These are phyloP conservation scores for Notolepis coatsorum DNA, from an alignment of 2,797 vertebrate species.

Conservation along the genomic window DNA sequence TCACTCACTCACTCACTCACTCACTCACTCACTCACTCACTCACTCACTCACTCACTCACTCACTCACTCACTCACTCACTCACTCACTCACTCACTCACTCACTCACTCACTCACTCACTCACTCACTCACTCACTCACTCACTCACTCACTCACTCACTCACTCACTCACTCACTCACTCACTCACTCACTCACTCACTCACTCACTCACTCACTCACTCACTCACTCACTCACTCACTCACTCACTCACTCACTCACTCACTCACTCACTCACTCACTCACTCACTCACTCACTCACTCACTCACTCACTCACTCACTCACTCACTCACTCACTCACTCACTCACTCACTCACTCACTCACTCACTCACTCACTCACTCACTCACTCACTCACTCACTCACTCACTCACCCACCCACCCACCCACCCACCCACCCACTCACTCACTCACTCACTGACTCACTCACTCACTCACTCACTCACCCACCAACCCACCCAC, in stretches of 20 bases:
- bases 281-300: constrained; percentile 23
- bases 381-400: constrained; percentile 26
- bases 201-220: constrained; percentile 26
- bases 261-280: not conserved
- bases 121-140: constrained; percentile 20
- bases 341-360: constrained; percentile 20
- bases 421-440: constrained; percentile 24
- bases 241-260: constrained; percentile 29
- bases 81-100: not conserved
- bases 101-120: not conserved
- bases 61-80: constrained; percentile 23
- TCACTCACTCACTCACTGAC: not conserved
- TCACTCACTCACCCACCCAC: not conserved
- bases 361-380: not conserved
- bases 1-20: not conserved
- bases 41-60: not conserved
- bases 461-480: constrained; percentile 29
- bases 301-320: not conserved
- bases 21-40: constrained; percentile 29
- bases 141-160: not conserved
- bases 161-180: constrained; percentile 26
- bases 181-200: not conserved
- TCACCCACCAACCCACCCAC: too few relatives aligned
- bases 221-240: not conserved
- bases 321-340: not conserved